Conservation (phyloP, 37 sponge, comb jelly and placozoan species). For the Spongilla lacustris region DNA sequence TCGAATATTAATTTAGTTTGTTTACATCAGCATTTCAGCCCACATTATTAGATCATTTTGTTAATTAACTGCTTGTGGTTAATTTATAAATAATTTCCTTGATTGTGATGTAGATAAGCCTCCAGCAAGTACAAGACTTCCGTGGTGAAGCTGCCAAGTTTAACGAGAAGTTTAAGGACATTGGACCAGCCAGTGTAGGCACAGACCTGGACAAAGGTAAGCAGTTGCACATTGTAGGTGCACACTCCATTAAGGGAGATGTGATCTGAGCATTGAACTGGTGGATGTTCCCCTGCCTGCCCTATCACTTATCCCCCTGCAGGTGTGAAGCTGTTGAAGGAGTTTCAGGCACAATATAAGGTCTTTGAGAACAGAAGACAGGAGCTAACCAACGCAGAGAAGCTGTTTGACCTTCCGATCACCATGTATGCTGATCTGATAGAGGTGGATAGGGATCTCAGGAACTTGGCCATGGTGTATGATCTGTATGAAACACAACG, state of each 20-base stretch:
- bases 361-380: slow-evolving; percentile 79
- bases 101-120: slow-evolving; percentile 71
- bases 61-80: too few relatives aligned
- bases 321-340: slow-evolving; percentile 79
- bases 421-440: slow-evolving; percentile 88
- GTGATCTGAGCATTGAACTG: neutral
- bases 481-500: slow-evolving; percentile 91
- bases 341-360: slow-evolving; percentile 73
- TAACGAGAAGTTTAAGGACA: slow-evolving; percentile 75
- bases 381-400: slow-evolving; percentile 97
- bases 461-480: slow-evolving; percentile 74
- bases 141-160: slow-evolving; percentile 61
- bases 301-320: neutral
- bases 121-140: slow-evolving; percentile 87
- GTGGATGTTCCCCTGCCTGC: too few relatives aligned
- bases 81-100: neutral
- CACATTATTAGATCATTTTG: too few relatives aligned
- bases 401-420: slow-evolving; percentile 95
- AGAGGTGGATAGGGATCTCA: slow-evolving; percentile 88
- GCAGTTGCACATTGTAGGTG: neutral
- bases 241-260: neutral
- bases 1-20: neutral
- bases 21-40: too few relatives aligned
- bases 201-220: slow-evolving; percentile 90
- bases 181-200: slow-evolving; percentile 94